These are phyloP conservation scores for Heteromurus nitidus DNA, from an alignment of 2,888 invertebrate species.

Conservation along the genomic window DNA sequence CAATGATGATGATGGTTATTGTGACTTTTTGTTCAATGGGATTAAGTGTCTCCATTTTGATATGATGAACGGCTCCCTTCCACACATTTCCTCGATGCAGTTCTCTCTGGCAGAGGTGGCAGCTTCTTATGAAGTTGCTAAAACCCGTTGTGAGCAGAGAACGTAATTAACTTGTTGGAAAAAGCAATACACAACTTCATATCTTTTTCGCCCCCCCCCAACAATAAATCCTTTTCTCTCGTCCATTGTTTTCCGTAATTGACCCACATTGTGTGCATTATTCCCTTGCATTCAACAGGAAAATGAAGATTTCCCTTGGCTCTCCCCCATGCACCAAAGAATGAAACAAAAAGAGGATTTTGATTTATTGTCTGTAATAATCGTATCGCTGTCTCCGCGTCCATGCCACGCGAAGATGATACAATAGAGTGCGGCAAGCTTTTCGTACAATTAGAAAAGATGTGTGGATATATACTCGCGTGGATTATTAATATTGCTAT, in stretches of 20 bases:
- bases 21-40: conserved; percentile 24
- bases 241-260: neutral
- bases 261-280: conserved; percentile 19
- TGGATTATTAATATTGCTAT: too few relatives aligned
- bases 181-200: neutral
- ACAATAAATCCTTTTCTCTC: neutral
- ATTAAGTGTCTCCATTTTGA: conserved; percentile 24
- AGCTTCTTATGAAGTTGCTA: neutral
- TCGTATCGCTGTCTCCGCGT: too few relatives aligned
- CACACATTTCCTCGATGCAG: neutral
- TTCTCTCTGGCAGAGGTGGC: neutral
- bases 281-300: conserved; percentile 2
- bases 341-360: conserved; percentile 17
- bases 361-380: conserved; percentile 14
- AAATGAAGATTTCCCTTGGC: too few relatives aligned
- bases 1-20: neutral
- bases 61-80: conserved; percentile 24
- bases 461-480: too few relatives aligned
- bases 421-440: too few relatives aligned
- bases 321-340: too few relatives aligned
- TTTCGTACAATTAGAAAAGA: too few relatives aligned
- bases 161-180: neutral
- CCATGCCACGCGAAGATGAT: neutral
- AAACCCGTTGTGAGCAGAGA: neutral
- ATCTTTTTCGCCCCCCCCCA: neutral